These are phyloP conservation scores for Acyrthosiphon pisum DNA, from an alignment of 1,140 invertebrate species.

Conservation along the genomic window DNA sequence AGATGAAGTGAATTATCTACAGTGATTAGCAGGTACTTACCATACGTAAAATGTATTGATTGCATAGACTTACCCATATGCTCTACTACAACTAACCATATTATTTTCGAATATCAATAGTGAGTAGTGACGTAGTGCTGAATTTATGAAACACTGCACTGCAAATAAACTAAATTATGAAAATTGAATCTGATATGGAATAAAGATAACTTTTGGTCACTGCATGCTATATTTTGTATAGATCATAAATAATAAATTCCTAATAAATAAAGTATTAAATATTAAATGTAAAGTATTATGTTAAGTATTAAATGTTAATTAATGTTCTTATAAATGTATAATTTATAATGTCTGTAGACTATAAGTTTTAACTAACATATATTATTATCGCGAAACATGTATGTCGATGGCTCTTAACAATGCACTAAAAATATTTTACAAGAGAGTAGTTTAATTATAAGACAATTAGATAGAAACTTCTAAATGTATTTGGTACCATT, in stretches of 20 bases:
- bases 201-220: neutral
- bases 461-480: too few species aligned
- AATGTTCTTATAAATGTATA: too few species aligned
- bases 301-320: too few species aligned
- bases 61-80: neutral
- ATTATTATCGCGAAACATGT: neutral
- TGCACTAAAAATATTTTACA: neutral
- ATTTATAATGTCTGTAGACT: too few species aligned
- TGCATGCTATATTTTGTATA: neutral
- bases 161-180: neutral
- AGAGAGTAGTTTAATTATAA: neutral
- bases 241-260: neutral
- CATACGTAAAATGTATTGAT: neutral
- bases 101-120: neutral
- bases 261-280: too few species aligned
- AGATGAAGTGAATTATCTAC: neutral
- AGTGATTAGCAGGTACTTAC: neutral
- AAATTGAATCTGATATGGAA: neutral
- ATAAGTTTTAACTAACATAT: too few species aligned
- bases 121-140: too few species aligned
- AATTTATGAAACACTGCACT: neutral
- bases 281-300: too few species aligned
- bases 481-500: too few species aligned
- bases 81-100: neutral
- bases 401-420: neutral